These are phyloP conservation scores for Burhinus oedicnemus DNA, from an alignment of 2,113 vertebrate species.

Conservation along the genomic window DNA sequence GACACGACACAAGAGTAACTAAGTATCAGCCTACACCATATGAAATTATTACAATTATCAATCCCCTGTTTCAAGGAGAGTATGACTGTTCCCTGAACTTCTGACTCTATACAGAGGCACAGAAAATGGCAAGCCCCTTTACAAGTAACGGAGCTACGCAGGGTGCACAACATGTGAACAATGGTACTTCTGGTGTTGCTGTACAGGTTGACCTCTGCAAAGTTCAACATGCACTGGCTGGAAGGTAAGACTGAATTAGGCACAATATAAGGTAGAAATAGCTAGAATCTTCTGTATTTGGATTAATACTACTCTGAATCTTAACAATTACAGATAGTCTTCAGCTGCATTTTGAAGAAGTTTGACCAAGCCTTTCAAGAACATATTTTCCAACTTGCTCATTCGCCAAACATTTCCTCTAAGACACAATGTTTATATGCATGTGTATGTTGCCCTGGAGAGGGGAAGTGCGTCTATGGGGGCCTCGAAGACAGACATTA, in stretches of 20 bases:
- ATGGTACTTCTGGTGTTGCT: background rate
- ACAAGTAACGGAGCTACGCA: background rate
- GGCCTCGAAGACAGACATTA: background rate
- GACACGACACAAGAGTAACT: background rate
- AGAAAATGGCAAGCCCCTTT: background rate
- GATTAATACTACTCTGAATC: background rate
- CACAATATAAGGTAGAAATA: background rate
- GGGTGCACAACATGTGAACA: rapidly evolving
- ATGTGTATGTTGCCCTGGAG: background rate
- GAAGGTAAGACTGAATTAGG: background rate
- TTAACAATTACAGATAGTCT: background rate
- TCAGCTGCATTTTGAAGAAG: background rate
- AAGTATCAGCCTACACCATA: background rate
- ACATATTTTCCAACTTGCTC: background rate
- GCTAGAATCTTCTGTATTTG: background rate
- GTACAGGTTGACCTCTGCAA: background rate
- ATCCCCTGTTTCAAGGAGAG: background rate
- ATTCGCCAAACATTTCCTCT: background rate
- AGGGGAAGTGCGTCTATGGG: background rate
- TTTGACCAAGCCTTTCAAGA: background rate
- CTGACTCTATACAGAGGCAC: background rate
- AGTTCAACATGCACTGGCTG: background rate
- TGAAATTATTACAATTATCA: slow-evolving; percentile 1
- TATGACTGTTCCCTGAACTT: background rate
- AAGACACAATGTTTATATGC: background rate